These are phyloP conservation scores for Porites rus DNA, from an alignment of 92 coral and sea anemone species.

Conservation along the genomic window DNA sequence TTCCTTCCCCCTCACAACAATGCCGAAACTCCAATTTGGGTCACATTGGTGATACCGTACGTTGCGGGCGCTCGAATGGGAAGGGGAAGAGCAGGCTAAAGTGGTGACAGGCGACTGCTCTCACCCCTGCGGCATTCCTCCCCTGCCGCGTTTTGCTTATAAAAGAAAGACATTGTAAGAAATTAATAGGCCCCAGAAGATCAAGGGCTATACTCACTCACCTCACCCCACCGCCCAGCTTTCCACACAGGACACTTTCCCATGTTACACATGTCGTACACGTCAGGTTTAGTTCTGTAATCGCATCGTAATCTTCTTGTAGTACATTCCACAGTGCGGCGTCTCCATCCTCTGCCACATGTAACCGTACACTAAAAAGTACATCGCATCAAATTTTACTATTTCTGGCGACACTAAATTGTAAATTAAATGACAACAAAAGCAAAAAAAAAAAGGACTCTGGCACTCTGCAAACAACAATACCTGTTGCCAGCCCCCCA, in stretches of 20 bases:
- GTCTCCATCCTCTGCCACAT: slow-evolving; percentile 76
- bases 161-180: too few species aligned
- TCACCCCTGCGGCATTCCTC: too few species aligned
- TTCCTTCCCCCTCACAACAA: too few species aligned
- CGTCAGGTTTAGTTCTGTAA: slow-evolving; percentile 31
- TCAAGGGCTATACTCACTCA: neutral
- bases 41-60: too few species aligned
- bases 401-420: neutral
- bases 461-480: too few species aligned
- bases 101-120: too few species aligned
- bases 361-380: slow-evolving; percentile 75
- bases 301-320: slow-evolving; percentile 41
- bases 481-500: slow-evolving; percentile 88
- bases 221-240: slow-evolving; percentile 72
- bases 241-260: slow-evolving; percentile 78
- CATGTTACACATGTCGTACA: slow-evolving; percentile 48
- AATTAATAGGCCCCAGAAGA: too few species aligned
- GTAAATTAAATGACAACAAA: neutral
- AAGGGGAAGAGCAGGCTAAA: too few species aligned
- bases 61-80: too few species aligned
- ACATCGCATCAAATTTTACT: neutral
- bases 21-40: too few species aligned
- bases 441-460: neutral
- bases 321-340: slow-evolving; percentile 65
- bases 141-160: too few species aligned